Evolutionary conservation across 2,888 invertebrate species (phyloP).

Genomic region (Trissoscelio sp.): DNA sequence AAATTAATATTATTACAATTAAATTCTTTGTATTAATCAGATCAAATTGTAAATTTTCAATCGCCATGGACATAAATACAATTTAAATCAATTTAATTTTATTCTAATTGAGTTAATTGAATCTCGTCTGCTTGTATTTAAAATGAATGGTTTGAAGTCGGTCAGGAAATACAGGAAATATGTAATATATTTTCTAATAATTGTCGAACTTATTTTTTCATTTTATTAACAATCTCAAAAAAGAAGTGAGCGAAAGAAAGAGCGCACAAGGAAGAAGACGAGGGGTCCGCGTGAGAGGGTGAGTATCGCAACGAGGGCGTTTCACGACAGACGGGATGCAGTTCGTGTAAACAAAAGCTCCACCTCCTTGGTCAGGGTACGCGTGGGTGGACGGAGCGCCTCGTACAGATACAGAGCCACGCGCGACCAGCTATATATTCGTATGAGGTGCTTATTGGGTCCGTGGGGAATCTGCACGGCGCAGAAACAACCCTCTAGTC

Average conservation of each 20-base stretch:
- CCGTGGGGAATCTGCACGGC: slow-evolving; percentile 80
- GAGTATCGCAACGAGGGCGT: slow-evolving; percentile 65
- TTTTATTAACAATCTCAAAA: slow-evolving; percentile 39
- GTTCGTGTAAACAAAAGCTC: slow-evolving; percentile 71
- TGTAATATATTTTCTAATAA: no score
- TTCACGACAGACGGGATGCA: slow-evolving; percentile 70
- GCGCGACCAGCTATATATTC: slow-evolving; percentile 69
- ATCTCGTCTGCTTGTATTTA: no score
- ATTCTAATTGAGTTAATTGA: no score
- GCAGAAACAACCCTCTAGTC: slow-evolving; percentile 83
- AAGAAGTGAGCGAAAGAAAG: slow-evolving; percentile 24
- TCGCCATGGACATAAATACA: no score
- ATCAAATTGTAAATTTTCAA: no score
- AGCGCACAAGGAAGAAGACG: slow-evolving; percentile 28
- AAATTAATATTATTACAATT: no score
- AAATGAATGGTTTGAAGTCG: no score
- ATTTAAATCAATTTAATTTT: no score
- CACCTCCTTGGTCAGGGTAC: slow-evolving; percentile 79
- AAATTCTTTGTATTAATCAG: no score
- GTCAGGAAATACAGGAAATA: no score
- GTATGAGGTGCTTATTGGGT: slow-evolving; percentile 82
- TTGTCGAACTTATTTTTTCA: no score
- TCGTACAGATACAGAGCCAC: slow-evolving; percentile 56
- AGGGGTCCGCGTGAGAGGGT: slow-evolving; percentile 34
- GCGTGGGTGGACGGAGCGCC: slow-evolving; percentile 73